These are phyloP conservation scores for Henicopernis longicauda DNA, from an alignment of 2,113 vertebrate species.

Conservation along the genomic window DNA sequence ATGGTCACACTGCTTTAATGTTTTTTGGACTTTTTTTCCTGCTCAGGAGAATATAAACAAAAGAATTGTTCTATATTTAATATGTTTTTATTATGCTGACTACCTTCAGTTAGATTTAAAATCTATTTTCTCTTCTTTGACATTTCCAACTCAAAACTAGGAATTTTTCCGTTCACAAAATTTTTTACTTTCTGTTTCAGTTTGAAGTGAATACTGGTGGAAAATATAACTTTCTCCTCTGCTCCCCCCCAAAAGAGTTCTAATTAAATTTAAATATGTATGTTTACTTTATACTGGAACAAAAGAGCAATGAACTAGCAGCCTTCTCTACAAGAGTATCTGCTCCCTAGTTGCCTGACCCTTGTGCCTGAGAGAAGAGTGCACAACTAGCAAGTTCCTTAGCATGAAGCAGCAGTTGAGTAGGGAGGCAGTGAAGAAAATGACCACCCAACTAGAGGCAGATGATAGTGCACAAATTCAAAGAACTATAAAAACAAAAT, in stretches of 20 bases:
- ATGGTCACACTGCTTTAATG: background rate
- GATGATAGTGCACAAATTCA: background rate
- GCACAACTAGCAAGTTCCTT: background rate
- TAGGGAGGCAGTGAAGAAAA: background rate
- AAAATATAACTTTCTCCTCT: background rate
- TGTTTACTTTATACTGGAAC: background rate
- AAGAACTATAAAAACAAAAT: background rate
- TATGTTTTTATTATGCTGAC: background rate
- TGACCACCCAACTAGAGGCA: slow-evolving; percentile 5
- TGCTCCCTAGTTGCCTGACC: background rate
- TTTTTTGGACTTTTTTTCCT: background rate
- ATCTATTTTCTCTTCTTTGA: background rate
- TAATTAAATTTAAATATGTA: background rate
- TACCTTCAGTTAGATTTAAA: background rate
- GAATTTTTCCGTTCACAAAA: background rate
- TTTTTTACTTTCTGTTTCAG: background rate
- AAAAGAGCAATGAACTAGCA: background rate
- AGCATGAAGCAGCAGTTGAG: background rate
- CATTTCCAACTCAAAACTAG: background rate
- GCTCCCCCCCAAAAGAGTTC: background rate
- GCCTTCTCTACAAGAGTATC: background rate
- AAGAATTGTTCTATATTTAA: background rate
- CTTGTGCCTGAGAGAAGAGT: background rate
- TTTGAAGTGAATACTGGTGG: background rate
- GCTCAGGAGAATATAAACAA: background rate